Conservation (phyloP, 2,888 invertebrate genomes). For the Peribatodes rhomboidaria region DNA sequence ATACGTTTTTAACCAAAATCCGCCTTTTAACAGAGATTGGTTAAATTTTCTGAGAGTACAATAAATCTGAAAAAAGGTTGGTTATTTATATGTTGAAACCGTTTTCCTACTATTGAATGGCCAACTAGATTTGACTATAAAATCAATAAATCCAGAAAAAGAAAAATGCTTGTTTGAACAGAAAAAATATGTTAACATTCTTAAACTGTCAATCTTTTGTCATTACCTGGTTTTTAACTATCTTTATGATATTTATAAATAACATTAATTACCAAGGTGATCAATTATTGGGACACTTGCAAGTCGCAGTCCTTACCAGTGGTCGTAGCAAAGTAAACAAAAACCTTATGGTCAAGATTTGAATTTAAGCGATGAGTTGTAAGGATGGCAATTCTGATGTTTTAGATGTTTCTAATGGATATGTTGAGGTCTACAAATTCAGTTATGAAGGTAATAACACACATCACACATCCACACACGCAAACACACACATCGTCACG, state of each 20-base stretch:
- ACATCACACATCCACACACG: no score
- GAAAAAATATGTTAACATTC: no score
- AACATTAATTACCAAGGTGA: constrained; percentile 67
- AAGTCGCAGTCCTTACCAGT: not conserved
- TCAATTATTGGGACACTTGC: constrained; percentile 42
- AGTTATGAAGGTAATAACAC: constrained; percentile 23
- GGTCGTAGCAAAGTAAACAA: not conserved
- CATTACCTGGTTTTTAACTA: constrained; percentile 13
- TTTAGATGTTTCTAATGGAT: constrained; percentile 5
- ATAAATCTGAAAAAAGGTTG: no score
- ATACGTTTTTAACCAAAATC: no score
- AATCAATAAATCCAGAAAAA: not conserved
- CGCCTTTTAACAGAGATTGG: no score
- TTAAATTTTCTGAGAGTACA: no score
- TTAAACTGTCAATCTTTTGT: constrained; percentile 21
- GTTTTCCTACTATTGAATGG: no score
- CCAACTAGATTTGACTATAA: constrained; percentile 32
- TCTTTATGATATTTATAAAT: constrained; percentile 56
- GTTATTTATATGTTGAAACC: no score
- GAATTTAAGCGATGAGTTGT: constrained; percentile 10
- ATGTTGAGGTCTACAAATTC: constrained; percentile 9
- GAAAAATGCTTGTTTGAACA: no score
- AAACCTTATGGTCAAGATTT: not conserved
- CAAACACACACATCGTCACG: no score
- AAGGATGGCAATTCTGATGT: constrained; percentile 2